Evolutionary conservation across 2,113 vertebrate species (phyloP).

Genomic region (Salvelinus sp.): DNA sequence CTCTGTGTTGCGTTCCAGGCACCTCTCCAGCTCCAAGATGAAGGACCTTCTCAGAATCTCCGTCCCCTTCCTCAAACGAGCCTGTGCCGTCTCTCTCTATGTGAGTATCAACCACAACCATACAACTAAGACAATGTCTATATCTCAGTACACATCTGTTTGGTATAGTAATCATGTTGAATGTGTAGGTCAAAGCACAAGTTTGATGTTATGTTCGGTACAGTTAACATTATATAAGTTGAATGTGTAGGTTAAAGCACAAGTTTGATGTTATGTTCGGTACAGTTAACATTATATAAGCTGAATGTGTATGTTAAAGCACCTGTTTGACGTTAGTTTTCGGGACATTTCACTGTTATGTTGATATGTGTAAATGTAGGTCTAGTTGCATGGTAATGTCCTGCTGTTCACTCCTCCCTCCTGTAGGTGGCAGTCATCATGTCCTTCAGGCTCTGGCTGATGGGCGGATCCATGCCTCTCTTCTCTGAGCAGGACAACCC

Average conservation of each 20-base stretch:
- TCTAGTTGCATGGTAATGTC: background rate
- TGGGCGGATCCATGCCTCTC: conserved; percentile 97
- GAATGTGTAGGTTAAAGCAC: too few species aligned
- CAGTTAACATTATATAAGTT: too few species aligned
- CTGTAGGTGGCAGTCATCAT: conserved; percentile 84
- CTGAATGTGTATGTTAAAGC: too few species aligned
- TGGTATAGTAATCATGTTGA: background rate
- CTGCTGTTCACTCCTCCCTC: conserved; percentile 18
- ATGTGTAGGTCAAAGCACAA: too few species aligned
- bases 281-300: too few species aligned
- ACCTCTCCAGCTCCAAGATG: conserved; percentile 53
- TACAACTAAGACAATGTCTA: too few species aligned
- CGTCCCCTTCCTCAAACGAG: conserved; percentile 87
- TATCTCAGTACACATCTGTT: too few species aligned
- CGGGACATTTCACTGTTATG: too few species aligned
- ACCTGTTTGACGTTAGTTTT: too few species aligned
- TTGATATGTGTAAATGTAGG: too few species aligned
- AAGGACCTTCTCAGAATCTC: conserved; percentile 62
- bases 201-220: too few species aligned
- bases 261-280: too few species aligned
- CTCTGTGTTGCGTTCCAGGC: conserved; percentile 51
- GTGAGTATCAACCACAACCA: conserved; percentile 75
- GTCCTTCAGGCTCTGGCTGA: conserved; percentile 90
- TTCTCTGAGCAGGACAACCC: conserved; percentile 99
- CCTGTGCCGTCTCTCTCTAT: conserved; percentile 79